These are phyloP conservation scores for Rutpela maculata DNA, from an alignment of 2,888 invertebrate genomes.

Conservation along the genomic window DNA sequence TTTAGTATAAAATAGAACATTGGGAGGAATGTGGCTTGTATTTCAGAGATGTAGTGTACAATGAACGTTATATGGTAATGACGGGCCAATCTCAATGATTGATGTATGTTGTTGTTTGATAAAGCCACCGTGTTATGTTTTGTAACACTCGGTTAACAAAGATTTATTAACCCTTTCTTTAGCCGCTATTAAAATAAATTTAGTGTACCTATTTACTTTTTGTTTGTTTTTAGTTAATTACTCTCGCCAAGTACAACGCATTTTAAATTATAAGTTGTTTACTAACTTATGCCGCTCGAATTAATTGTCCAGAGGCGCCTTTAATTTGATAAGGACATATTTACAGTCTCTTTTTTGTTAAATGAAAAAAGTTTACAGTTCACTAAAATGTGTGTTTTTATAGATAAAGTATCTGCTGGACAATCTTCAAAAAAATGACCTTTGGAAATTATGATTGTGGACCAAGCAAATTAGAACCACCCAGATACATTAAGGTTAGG, in stretches of 20 bases:
- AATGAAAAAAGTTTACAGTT: too few species aligned
- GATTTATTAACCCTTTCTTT: slow-evolving; percentile 70
- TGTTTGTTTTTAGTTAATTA: slow-evolving; percentile 46
- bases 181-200: slow-evolving; percentile 45
- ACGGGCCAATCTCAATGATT: slow-evolving; percentile 73
- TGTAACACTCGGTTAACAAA: slow-evolving; percentile 70
- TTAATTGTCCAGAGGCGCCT: slow-evolving; percentile 23
- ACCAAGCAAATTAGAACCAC: too few species aligned
- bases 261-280: slow-evolving; percentile 43
- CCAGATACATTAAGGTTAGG: too few species aligned
- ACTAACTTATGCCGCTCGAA: slow-evolving; percentile 20
- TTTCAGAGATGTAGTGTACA: slow-evolving; percentile 40
- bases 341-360: neutral
- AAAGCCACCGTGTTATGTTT: slow-evolving; percentile 71
- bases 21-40: slow-evolving; percentile 28
- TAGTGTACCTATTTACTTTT: slow-evolving; percentile 40
- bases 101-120: slow-evolving; percentile 72
- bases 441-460: too few species aligned
- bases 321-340: slow-evolving; percentile 23
- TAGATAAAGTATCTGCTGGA: too few species aligned
- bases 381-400: too few species aligned
- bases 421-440: too few species aligned
- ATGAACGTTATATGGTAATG: slow-evolving; percentile 68
- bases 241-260: slow-evolving; percentile 34
- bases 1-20: slow-evolving; percentile 15